Conservation (phyloP, 2,797 vertebrate genomes). For the Schizopygopsis pylzovi region DNA sequence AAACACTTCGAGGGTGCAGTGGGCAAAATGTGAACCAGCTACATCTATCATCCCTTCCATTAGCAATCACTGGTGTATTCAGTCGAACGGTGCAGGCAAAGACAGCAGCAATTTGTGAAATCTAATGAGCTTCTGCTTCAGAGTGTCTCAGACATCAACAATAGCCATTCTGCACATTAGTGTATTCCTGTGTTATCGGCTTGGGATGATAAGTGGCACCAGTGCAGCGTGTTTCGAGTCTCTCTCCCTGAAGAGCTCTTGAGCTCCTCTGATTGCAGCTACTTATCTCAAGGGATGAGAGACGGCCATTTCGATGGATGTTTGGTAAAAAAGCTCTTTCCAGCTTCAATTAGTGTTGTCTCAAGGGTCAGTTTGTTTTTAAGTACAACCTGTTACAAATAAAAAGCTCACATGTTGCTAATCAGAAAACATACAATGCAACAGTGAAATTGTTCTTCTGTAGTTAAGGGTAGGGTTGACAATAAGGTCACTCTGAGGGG, state of each 20-base stretch:
- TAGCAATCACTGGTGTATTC: conserved; percentile 21
- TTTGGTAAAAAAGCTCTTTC: not conserved
- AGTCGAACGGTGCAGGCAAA: not conserved
- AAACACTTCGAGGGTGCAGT: conserved; percentile 38
- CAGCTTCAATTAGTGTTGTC: conserved; percentile 12
- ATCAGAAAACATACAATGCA: not conserved
- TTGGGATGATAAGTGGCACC: conserved; percentile 26
- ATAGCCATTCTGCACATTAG: conserved; percentile 37
- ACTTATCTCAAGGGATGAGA: conserved; percentile 33
- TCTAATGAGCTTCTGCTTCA: conserved; percentile 14
- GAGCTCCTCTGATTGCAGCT: conserved; percentile 24
- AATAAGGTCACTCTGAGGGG: not conserved
- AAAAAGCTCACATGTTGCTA: conserved; percentile 16
- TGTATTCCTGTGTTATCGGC: conserved; percentile 8
- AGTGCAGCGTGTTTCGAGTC: not conserved
- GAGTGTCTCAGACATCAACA: not conserved
- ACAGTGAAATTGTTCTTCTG: not conserved
- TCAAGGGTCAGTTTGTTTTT: conserved; percentile 1
- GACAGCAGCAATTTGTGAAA: conserved; percentile 30
- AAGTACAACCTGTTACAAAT: not conserved
- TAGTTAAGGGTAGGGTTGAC: not conserved
- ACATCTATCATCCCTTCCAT: conserved; percentile 40
- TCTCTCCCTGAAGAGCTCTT: conserved; percentile 6
- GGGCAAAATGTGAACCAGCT: conserved; percentile 44
- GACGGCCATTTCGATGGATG: not conserved